These are phyloP conservation scores for Dolichopus griseipennis DNA, from an alignment of 2,888 invertebrate species.

Conservation along the genomic window DNA sequence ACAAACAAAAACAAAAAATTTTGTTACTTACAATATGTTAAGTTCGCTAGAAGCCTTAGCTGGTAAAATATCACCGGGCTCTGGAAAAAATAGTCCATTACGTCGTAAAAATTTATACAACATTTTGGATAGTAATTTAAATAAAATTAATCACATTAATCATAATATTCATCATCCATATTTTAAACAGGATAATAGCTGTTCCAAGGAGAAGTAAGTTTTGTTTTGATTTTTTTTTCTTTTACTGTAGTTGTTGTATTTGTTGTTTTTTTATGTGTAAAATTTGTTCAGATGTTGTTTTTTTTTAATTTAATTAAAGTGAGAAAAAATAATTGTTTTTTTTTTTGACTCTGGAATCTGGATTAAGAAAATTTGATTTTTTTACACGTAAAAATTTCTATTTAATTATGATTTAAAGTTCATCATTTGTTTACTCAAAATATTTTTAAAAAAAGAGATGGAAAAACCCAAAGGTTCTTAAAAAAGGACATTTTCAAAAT, in stretches of 20 bases:
- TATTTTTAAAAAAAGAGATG: too few species aligned
- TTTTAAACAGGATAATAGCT: slow-evolving; percentile 36
- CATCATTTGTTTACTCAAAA: too few species aligned
- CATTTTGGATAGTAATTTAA: slow-evolving; percentile 31
- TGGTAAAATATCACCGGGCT: slow-evolving; percentile 81
- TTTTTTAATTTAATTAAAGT: too few species aligned
- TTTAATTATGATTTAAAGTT: too few species aligned
- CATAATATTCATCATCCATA: slow-evolving; percentile 35
- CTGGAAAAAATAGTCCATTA: slow-evolving; percentile 40
- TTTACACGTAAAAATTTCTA: too few species aligned
- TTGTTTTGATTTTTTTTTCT: background rate
- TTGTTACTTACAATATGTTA: slow-evolving; percentile 52
- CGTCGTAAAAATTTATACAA: slow-evolving; percentile 24
- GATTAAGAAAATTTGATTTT: too few species aligned
- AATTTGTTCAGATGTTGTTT: too few species aligned
- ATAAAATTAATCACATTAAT: slow-evolving; percentile 33
- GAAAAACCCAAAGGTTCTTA: too few species aligned
- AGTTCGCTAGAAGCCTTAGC: slow-evolving; percentile 81
- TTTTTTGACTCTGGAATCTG: too few species aligned
- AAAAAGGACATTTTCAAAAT: too few species aligned
- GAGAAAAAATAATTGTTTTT: too few species aligned
- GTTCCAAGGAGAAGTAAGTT: slow-evolving; percentile 42
- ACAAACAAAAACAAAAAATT: background rate
- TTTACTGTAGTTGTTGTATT: background rate
- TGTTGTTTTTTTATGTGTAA: too few species aligned